These are phyloP conservation scores for Phoxinus dragarum DNA, from an alignment of 2,797 vertebrate genomes.

Conservation along the genomic window DNA sequence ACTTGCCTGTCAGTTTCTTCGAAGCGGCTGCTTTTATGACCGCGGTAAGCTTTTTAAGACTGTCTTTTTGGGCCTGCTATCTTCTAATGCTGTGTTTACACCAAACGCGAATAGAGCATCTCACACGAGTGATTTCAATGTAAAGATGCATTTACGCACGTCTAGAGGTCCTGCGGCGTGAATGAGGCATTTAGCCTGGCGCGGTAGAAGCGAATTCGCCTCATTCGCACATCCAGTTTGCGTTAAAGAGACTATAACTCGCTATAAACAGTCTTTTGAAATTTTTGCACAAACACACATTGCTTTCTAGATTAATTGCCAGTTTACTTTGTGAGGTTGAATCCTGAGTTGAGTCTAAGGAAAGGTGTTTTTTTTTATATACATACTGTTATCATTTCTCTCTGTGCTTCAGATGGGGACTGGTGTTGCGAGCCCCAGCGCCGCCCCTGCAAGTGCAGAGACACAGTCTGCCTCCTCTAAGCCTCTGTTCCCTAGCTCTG, in stretches of 20 bases:
- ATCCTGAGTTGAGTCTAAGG: slow-evolving; percentile 49
- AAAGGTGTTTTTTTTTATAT: slow-evolving; percentile 82
- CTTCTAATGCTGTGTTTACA: no score
- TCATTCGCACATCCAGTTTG: no score
- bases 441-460: slow-evolving; percentile 92
- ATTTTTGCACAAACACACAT: neutral
- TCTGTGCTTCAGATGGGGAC: slow-evolving; percentile 98
- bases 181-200: no score
- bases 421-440: slow-evolving; percentile 91
- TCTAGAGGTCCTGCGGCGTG: no score
- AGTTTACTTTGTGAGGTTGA: neutral
- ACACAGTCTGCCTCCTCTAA: slow-evolving; percentile 93
- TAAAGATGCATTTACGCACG: no score
- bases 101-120: no score
- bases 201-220: no score
- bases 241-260: neutral
- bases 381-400: slow-evolving; percentile 83
- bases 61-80: no score
- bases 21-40: no score
- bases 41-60: no score
- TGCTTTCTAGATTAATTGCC: neutral
- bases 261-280: neutral
- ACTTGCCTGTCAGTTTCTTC: no score
- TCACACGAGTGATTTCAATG: no score
- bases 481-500: slow-evolving; percentile 94